These are phyloP conservation scores for Xenus cinereus DNA, from an alignment of 2,113 vertebrate species.

Conservation along the genomic window DNA sequence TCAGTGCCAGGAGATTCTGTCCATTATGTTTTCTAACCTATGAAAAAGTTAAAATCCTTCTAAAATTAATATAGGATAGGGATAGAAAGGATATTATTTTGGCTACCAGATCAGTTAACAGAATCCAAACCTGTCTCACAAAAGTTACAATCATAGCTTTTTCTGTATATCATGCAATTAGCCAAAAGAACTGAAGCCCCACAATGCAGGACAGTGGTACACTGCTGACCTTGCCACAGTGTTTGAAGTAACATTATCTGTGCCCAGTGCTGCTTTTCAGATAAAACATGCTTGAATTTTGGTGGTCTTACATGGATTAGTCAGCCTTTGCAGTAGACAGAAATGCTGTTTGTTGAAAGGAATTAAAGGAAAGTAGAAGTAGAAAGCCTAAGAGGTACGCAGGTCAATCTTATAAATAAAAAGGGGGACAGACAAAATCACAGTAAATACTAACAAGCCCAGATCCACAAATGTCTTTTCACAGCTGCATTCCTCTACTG, in stretches of 20 bases:
- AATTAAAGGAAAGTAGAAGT: neutral
- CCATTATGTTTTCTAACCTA: conserved; percentile 85
- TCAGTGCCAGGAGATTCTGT: conserved; percentile 87
- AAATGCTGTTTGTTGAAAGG: neutral
- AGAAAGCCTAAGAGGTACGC: neutral
- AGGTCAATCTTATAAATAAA: neutral
- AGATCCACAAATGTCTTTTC: neutral
- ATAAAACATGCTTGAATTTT: neutral
- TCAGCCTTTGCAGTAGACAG: neutral
- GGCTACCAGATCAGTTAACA: neutral
- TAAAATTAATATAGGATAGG: neutral
- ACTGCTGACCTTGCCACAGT: neutral
- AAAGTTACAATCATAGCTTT: neutral
- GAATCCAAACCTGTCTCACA: neutral
- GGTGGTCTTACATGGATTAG: neutral
- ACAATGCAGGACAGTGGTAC: neutral
- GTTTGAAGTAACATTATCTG: neutral
- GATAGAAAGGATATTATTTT: neutral
- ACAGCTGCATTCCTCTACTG: neutral
- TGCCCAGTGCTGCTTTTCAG: neutral
- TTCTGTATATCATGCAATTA: neutral
- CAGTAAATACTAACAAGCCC: neutral
- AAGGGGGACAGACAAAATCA: neutral
- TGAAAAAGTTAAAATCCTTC: neutral
- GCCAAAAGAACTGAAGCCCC: neutral